phyloP scores from a whole-genome alignment of 2,888 invertebrate genomes.

The Myathropa florea region DNA sequence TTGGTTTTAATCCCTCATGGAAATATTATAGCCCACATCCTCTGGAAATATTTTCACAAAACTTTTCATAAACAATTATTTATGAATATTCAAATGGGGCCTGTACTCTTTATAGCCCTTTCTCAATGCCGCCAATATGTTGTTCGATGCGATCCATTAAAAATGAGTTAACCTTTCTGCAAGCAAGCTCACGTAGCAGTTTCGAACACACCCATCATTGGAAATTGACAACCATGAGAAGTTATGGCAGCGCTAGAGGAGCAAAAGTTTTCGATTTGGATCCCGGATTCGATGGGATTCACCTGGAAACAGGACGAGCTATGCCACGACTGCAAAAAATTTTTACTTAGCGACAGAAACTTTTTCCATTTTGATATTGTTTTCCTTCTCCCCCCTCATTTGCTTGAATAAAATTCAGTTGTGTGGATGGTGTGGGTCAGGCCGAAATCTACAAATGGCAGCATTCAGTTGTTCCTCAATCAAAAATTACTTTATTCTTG shows the following conservation, averaged over 20 bases:
- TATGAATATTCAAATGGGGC: conserved; percentile 56
- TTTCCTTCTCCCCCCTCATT: too few species aligned
- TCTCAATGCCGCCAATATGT: conserved; percentile 35
- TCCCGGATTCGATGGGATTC: conserved; percentile 13
- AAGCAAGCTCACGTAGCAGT: conserved; percentile 9
- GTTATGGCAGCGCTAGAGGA: conserved; percentile 47
- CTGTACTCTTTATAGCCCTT: not conserved
- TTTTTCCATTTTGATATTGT: conserved; percentile 45
- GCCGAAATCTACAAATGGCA: not conserved
- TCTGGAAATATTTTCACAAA: conserved; percentile 27
- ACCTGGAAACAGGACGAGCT: not conserved
- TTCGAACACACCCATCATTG: conserved; percentile 50
- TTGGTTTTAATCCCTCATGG: conserved; percentile 3
- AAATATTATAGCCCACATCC: not conserved
- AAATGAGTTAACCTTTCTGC: conserved; percentile 36
- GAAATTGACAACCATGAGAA: conserved; percentile 61
- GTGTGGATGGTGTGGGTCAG: not conserved
- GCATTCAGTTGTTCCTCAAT: conserved; percentile 52
- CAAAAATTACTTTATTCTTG: conserved; percentile 55
- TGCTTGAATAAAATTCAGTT: too few species aligned
- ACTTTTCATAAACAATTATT: conserved; percentile 63
- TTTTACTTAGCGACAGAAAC: conserved; percentile 54
- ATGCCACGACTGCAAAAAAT: conserved; percentile 6
- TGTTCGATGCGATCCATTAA: conserved; percentile 48
- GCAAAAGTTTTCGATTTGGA: conserved; percentile 8